These are phyloP conservation scores for Hyalella azteca DNA, from an alignment of 2,888 invertebrate species.

Conservation along the genomic window DNA sequence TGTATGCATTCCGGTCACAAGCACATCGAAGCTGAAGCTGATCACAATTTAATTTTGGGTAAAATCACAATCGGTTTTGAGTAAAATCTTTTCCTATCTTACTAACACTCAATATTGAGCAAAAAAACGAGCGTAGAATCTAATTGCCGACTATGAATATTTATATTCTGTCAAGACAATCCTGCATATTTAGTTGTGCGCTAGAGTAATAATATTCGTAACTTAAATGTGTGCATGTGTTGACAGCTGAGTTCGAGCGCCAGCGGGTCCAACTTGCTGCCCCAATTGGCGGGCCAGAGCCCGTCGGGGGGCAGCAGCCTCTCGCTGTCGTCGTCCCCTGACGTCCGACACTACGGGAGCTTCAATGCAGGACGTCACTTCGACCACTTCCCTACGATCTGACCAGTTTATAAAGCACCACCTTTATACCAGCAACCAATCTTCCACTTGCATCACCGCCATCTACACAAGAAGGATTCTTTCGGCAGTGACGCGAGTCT, in stretches of 20 bases:
- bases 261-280: conserved; percentile 52
- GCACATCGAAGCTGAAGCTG: too few species aligned
- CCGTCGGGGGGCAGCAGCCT: conserved; percentile 47
- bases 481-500: not conserved
- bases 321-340: conserved; percentile 50
- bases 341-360: conserved; percentile 44
- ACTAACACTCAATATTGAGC: too few species aligned
- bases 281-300: conserved; percentile 46
- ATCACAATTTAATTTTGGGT: too few species aligned
- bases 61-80: too few species aligned
- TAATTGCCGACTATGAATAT: too few species aligned
- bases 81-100: too few species aligned
- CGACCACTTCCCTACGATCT: conserved; percentile 56
- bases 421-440: not conserved
- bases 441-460: not conserved
- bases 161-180: too few species aligned
- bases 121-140: too few species aligned
- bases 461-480: not conserved
- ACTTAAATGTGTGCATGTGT: not conserved
- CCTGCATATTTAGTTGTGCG: too few species aligned
- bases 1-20: too few species aligned
- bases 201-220: not conserved
- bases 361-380: conserved; percentile 42
- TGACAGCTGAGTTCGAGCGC: conserved; percentile 48
- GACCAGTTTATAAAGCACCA: conserved; percentile 35